phyloP scores from a whole-genome alignment of 2,797 vertebrate species.

The Sebastes elongatus region DNA sequence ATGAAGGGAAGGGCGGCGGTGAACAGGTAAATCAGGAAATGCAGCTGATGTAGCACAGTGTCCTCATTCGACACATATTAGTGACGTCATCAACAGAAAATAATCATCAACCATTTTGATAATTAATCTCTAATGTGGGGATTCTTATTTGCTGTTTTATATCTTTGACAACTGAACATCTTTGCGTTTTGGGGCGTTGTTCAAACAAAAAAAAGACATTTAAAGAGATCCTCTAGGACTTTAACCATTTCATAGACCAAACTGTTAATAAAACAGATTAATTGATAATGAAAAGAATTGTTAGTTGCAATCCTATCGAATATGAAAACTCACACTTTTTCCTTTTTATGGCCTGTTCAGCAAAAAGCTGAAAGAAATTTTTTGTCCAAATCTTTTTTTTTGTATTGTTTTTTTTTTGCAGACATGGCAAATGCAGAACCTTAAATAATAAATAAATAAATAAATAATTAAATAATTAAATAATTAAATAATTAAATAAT shows the following conservation, averaged over 20 bases:
- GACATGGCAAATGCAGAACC: too few species aligned
- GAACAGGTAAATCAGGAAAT: slow-evolving; percentile 65
- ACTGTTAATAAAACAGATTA: too few species aligned
- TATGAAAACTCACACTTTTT: too few species aligned
- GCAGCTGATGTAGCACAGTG: accelerated
- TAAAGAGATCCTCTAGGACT: not conserved
- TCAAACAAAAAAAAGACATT: not conserved
- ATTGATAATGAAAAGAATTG: too few species aligned
- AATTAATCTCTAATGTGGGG: too few species aligned
- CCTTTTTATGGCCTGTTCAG: too few species aligned
- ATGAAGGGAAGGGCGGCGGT: not conserved
- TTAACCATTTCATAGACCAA: too few species aligned
- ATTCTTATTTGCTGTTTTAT: not conserved
- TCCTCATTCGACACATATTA: accelerated
- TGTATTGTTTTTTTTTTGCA: too few species aligned
- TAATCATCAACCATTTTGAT: not conserved
- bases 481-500: not conserved
- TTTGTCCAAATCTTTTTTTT: too few species aligned
- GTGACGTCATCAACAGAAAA: not conserved
- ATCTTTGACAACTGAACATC: not conserved
- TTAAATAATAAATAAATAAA: too few species aligned
- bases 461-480: not conserved
- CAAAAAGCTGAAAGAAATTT: too few species aligned
- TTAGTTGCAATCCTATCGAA: too few species aligned
- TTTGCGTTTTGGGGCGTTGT: not conserved